Conservation (phyloP, 2,113 vertebrate genomes). For the Reinhardtius hippoglossoides region DNA sequence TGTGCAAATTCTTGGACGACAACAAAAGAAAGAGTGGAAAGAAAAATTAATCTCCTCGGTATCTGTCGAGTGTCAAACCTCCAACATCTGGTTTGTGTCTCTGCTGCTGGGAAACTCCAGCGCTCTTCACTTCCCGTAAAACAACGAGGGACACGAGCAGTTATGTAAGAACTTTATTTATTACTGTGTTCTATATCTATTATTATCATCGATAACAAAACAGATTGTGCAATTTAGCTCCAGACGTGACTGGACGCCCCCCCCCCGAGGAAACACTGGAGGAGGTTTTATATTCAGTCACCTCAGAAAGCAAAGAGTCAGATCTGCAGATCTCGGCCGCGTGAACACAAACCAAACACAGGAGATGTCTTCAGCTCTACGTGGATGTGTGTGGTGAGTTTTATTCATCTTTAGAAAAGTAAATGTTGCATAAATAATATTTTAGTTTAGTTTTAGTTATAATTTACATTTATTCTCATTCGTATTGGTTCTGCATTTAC, state of each 20-base stretch:
- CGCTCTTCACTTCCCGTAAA: constrained; percentile 60
- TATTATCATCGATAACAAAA: background rate
- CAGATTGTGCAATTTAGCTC: background rate
- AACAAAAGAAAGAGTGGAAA: background rate
- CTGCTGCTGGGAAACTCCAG: constrained; percentile 52
- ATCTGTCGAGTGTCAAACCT: constrained; percentile 49
- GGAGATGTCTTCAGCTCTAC: background rate
- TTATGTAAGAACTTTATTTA: constrained; percentile 29
- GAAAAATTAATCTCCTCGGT: background rate
- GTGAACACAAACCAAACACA: background rate
- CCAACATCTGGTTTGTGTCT: constrained; percentile 73
- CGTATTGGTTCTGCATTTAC: too few relatives aligned
- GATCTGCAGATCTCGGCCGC: too few relatives aligned
- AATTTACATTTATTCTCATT: too few relatives aligned
- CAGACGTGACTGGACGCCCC: background rate
- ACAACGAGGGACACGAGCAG: background rate
- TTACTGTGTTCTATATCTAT: background rate
- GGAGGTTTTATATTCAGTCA: constrained; percentile 21
- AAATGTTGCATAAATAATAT: background rate
- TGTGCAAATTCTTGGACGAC: constrained; percentile 32
- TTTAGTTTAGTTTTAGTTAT: too few relatives aligned
- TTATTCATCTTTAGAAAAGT: background rate
- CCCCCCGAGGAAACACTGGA: background rate
- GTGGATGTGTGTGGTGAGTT: constrained; percentile 34
- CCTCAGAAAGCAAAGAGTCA: constrained; percentile 5